Conservation (phyloP, 2,113 vertebrate genomes). For the Rhombomys opimus region DNA sequence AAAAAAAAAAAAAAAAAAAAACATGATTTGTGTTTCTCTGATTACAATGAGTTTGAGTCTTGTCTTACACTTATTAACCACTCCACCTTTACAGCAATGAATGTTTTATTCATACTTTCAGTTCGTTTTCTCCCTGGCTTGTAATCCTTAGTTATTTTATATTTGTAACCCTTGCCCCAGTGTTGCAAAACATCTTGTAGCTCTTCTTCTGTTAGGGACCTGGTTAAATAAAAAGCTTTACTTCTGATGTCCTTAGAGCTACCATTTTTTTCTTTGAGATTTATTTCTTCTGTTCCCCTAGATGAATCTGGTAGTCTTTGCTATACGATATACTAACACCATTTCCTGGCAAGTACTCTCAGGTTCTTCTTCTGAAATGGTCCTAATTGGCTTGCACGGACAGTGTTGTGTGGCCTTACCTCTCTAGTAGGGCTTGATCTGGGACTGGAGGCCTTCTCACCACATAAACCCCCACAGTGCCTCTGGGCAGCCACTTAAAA, state of each 20-base stretch:
- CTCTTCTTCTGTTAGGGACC: background rate
- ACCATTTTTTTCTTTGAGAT: background rate
- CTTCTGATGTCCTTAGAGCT: background rate
- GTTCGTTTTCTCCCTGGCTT: background rate
- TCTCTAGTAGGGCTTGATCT: background rate
- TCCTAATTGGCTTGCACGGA: background rate
- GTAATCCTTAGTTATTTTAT: background rate
- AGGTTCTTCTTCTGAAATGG: background rate
- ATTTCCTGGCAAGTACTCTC: background rate
- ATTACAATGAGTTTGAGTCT: background rate
- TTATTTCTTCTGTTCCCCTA: background rate
- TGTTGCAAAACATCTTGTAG: background rate
- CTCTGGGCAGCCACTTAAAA: background rate
- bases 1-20: too few species aligned
- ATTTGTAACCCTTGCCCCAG: background rate
- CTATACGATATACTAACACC: background rate
- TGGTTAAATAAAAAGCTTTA: background rate
- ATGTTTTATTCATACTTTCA: conserved; percentile 7
- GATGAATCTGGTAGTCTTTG: background rate
- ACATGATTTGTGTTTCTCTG: background rate
- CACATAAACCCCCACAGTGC: background rate
- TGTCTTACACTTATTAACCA: background rate
- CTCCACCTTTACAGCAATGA: background rate
- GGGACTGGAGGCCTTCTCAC: background rate
- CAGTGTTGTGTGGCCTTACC: background rate